Evolutionary conservation across 1,140 invertebrate species (phyloP), one percentile per base, ranked within the genome.

Genomic region (Aphidius gifuensis): DNA sequence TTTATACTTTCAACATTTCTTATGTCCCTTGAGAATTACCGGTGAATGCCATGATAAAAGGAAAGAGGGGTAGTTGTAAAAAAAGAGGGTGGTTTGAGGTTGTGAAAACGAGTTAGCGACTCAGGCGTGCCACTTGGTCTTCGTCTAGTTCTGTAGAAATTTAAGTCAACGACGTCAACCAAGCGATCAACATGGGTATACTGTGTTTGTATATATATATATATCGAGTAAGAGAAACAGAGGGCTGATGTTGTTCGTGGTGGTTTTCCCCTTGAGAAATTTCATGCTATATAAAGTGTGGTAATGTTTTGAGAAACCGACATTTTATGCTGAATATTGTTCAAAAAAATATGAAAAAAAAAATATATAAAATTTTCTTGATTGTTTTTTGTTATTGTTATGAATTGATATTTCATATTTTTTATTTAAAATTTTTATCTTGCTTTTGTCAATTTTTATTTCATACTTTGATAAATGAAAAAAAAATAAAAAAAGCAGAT

Each of bases 91-190:
- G 57, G 57, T 6, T 9, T 9, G 59, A 23, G 45, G 50, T 7
- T 54, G 59, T 50, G 54, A 54, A 61, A 61, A 54, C 59, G 59
- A 61, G 59, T 61, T 61, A 53, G 49, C 32, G 38, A 58, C 45
- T 61, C 59, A 54, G 42, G 21, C 44, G 50, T 61, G 59, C 59
- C 49, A 61, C 50, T 61, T 61, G 59, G 59, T 50, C 21, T 48
- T 42, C 38, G 53, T 43, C 16, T 39, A 43, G 39, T 55, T 55
- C 4, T 40, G 8, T n/a, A 5, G 40, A 55, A 40, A 55, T 55
- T 55, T 40, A 44, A 44, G 43, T 39, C 40, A 39, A 6, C 53
- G 3, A 55, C 53, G 38, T 53, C 51, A 53, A 53, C 53, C 40
- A 55, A 38, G 53, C 40, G 38, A 55, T 42, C 39, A 55, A 16